Conservation (phyloP, 1,140 invertebrate species). For the Drosophila rufa region DNA sequence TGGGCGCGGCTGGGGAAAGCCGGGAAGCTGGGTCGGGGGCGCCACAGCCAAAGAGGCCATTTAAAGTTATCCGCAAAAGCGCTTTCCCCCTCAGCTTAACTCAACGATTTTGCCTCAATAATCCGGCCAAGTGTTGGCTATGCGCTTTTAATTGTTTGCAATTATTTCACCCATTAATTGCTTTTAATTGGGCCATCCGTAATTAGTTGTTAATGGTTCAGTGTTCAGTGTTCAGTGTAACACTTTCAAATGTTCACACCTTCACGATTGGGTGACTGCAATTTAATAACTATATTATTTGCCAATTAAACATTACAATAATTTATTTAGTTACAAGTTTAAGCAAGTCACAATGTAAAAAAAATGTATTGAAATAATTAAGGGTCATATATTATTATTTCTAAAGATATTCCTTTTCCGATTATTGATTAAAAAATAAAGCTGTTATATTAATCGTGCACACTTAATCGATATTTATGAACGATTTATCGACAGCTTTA, state of each 20-base stretch:
- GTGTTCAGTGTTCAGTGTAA: slow-evolving; percentile 21
- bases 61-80: slow-evolving; percentile 8
- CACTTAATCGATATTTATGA: too few species aligned
- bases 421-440: neutral
- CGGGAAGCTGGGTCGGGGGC: neutral
- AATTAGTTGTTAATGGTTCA: slow-evolving; percentile 26
- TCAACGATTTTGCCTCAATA: slow-evolving; percentile 43
- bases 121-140: slow-evolving; percentile 44
- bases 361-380: neutral
- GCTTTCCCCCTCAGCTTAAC: neutral
- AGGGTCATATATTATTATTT: too few species aligned
- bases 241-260: slow-evolving; percentile 30
- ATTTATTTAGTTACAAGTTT: too few species aligned
- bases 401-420: too few species aligned
- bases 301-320: neutral
- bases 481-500: too few species aligned
- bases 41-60: slow-evolving; percentile 14
- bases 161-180: slow-evolving; percentile 55
- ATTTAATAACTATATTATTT: neutral
- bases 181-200: slow-evolving; percentile 53
- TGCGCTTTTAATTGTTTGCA: slow-evolving; percentile 63
- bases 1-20: neutral
- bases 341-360: neutral
- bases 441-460: too few species aligned
- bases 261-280: slow-evolving; percentile 8